Percentiles rank a stretch among this genome's conserved stretches.
Conservation (phyloP, 2,113 vertebrate genomes). For the Vidua macroura region DNA sequence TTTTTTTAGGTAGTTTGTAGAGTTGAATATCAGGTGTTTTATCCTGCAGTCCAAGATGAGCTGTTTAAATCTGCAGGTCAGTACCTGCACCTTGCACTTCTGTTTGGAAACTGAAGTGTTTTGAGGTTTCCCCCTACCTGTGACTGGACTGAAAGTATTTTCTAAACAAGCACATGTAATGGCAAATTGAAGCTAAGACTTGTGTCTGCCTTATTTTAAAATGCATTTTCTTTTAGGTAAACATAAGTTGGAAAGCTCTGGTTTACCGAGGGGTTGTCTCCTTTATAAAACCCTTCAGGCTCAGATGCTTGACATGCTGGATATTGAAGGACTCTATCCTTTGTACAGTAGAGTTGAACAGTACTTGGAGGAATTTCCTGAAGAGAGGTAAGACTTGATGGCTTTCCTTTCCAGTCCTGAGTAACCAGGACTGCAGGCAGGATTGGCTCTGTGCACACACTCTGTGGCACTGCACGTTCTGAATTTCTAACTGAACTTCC, state of each 20-base stretch:
- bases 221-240: constrained; percentile 72
- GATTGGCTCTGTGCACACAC: not conserved
- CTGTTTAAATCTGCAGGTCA: not conserved
- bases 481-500: not conserved
- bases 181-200: not conserved
- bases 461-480: not conserved
- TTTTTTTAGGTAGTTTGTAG: not conserved
- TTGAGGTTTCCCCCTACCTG: rapidly evolving
- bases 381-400: constrained; percentile 81
- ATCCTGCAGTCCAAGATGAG: not conserved
- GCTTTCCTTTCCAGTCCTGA: not conserved
- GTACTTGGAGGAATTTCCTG: constrained; percentile 90
- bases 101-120: not conserved
- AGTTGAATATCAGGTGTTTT: not conserved
- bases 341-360: constrained; percentile 88
- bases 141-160: not conserved
- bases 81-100: not conserved
- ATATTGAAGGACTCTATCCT: constrained; percentile 93
- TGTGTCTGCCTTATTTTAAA: not conserved
- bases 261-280: constrained; percentile 87
- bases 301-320: constrained; percentile 94
- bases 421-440: not conserved
- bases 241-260: constrained; percentile 76
- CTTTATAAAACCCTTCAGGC: constrained; percentile 90
- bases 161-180: not conserved